These are phyloP conservation scores for Catostylus mosaicus DNA, from an alignment of 30 jellyfish, hydroid and myxozoan species.

Conservation along the genomic window DNA sequence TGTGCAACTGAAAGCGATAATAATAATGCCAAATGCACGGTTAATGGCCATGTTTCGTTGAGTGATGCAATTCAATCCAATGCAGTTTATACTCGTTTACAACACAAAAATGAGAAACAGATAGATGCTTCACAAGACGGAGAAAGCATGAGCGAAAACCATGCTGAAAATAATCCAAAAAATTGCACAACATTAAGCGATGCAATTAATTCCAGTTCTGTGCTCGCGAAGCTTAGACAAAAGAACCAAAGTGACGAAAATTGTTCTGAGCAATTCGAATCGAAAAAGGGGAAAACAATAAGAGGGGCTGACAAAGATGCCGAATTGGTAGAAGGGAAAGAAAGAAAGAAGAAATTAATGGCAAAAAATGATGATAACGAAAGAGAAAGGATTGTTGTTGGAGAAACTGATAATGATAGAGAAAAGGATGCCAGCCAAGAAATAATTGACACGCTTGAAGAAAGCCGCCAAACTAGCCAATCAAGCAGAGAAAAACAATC, in stretches of 20 bases:
- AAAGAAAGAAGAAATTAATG: neutral
- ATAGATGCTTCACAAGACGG: neutral
- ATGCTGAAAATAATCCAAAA: neutral
- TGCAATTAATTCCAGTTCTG: constrained; percentile 43
- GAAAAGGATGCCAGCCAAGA: neutral
- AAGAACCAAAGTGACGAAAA: neutral
- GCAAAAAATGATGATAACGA: neutral
- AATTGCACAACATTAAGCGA: constrained; percentile 5
- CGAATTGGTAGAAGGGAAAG: neutral
- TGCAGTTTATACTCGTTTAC: constrained; percentile 55
- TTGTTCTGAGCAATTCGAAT: neutral
- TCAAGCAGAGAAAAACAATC: neutral
- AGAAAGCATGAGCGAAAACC: neutral
- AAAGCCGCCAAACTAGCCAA: neutral
- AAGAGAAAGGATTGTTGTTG: neutral
- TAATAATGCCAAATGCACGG: neutral
- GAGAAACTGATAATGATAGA: neutral
- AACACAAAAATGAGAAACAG: constrained; percentile 18
- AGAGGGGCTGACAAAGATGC: neutral
- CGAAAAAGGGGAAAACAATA: neutral
- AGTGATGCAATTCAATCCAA: constrained; percentile 65
- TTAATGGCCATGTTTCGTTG: constrained; percentile 15
- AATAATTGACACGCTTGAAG: neutral
- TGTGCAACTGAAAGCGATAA: neutral
- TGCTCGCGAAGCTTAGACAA: constrained; percentile 5